These are phyloP conservation scores for Oreochromis niloticus DNA, from an alignment of 2,113 vertebrate species.

Conservation along the genomic window DNA sequence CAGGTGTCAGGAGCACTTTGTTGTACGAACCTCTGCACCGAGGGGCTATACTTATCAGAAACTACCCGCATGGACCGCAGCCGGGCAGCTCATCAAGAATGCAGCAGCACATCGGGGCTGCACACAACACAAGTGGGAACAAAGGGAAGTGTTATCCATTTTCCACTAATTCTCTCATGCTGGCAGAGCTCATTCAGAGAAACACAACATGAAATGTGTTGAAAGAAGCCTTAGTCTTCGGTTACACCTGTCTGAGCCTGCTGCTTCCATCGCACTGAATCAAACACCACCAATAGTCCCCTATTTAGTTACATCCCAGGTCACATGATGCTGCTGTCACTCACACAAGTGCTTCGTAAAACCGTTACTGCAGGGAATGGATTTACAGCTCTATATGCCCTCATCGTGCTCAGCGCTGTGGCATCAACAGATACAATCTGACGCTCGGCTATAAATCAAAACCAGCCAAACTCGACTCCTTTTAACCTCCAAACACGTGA, in stretches of 20 bases:
- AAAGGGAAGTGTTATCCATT: neutral
- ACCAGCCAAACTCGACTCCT: neutral
- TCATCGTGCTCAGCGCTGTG: neutral
- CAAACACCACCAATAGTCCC: neutral
- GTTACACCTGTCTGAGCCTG: neutral
- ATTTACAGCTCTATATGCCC: neutral
- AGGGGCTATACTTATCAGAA: neutral
- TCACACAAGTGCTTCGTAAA: neutral
- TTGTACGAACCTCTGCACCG: neutral
- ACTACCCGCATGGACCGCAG: neutral
- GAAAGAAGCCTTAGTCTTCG: neutral
- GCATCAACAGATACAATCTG: neutral
- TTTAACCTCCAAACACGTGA: neutral
- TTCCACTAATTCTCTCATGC: neutral
- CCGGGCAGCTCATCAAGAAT: neutral
- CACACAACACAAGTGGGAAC: neutral
- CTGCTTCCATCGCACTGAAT: neutral
- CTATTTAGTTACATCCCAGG: neutral
- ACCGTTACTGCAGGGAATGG: neutral
- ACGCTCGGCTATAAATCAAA: neutral
- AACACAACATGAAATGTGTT: neutral
- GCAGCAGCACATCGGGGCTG: neutral
- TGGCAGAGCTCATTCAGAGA: neutral
- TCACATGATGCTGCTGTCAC: neutral
- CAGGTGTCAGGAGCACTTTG: neutral